These are phyloP conservation scores for Masnerella sp. DNA, from an alignment of 2,888 invertebrate genomes.

Conservation along the genomic window DNA sequence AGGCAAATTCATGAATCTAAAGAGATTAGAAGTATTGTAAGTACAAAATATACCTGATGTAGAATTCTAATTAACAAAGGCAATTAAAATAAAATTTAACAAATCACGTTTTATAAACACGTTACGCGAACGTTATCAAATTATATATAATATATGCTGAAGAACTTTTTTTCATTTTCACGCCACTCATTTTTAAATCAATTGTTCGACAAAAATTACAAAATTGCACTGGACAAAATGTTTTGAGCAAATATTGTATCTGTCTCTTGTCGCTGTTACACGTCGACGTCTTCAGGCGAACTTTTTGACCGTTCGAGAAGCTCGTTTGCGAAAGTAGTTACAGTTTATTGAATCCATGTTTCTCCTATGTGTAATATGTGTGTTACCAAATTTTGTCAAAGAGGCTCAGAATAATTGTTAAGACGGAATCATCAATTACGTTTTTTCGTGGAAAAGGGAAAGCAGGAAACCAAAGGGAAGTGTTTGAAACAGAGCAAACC, in stretches of 20 bases:
- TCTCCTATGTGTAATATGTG: conserved; percentile 31
- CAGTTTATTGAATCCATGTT: conserved; percentile 16
- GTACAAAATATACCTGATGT: conserved; percentile 60
- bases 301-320: conserved; percentile 16
- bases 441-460: neutral
- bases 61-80: conserved; percentile 41
- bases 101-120: conserved; percentile 58
- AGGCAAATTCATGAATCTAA: conserved; percentile 29
- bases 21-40: conserved; percentile 56
- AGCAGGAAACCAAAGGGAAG: neutral
- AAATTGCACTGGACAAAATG: neutral
- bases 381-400: neutral
- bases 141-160: conserved; percentile 48
- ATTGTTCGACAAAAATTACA: neutral
- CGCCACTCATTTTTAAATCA: no score
- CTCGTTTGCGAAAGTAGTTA: neutral
- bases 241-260: conserved; percentile 16
- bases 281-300: conserved; percentile 10
- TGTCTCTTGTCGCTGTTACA: conserved; percentile 35
- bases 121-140: conserved; percentile 53
- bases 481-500: neutral
- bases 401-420: no score
- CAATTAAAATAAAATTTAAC: conserved; percentile 30
- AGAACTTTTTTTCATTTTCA: no score
- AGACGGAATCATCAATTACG: no score